A percentile compares a stretch with the other conserved stretches of the same genome.
Evolutionary conservation across 2,113 vertebrate species (phyloP).

Genomic region (Gopherus flavomarginatus): DNA sequence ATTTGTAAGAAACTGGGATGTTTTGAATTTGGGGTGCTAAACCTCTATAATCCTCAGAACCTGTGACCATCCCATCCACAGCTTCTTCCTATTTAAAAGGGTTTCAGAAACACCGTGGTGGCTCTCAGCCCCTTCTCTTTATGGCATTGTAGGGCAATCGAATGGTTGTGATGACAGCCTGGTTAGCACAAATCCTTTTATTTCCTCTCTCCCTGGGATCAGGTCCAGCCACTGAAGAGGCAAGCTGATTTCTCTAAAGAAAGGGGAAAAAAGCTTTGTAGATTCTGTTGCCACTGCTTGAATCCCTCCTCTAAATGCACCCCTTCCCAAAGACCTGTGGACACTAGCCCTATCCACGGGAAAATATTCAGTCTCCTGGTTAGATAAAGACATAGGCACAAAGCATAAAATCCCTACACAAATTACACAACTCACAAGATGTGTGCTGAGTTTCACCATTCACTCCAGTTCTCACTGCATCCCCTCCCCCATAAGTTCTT

Average conservation of each 20-base stretch:
- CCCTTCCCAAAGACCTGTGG: neutral
- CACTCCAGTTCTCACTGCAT: neutral
- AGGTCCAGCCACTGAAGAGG: neutral
- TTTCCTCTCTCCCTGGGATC: accelerated
- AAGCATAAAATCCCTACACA: neutral
- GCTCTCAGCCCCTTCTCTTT: neutral
- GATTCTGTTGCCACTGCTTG: neutral
- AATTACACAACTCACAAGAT: neutral
- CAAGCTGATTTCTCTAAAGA: neutral
- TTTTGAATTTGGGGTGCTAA: neutral
- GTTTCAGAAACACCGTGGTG: neutral
- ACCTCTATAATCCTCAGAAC: accelerated
- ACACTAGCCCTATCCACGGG: neutral
- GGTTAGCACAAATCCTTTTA: neutral
- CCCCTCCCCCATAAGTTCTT: neutral
- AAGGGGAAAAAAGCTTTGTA: neutral
- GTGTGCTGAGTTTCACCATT: neutral
- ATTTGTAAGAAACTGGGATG: neutral
- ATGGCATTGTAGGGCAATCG: neutral
- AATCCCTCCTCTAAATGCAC: neutral
- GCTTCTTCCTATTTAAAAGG: neutral
- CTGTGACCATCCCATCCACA: neutral
- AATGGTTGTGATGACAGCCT: neutral
- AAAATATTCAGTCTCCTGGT: neutral
- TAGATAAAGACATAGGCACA: neutral